Evolutionary conservation across 1,140 invertebrate species (phyloP).

Genomic region (Pomacea maculata): DNA sequence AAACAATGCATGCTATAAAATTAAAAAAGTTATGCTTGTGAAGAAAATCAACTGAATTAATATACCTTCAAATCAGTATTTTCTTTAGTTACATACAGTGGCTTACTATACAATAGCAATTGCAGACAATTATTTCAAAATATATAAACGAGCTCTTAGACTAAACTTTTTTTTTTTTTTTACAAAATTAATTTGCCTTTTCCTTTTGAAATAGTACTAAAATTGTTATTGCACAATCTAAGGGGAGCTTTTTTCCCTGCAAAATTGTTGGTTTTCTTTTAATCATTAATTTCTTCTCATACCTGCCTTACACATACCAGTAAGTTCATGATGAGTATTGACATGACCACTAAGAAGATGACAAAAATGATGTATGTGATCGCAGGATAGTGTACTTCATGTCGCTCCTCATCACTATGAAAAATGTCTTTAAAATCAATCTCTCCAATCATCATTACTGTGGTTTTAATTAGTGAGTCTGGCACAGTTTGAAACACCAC

Average conservation of each 20-base stretch:
- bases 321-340: conserved; percentile 67
- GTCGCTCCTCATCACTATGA: conserved; percentile 29
- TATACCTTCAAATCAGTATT: not conserved
- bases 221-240: no score
- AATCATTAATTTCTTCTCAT: no score
- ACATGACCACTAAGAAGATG: conserved; percentile 65
- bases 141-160: no score
- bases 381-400: conserved; percentile 44
- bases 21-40: not conserved
- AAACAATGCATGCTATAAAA: not conserved
- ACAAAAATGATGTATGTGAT: conserved; percentile 62
- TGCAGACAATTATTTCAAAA: no score
- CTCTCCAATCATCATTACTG: conserved; percentile 68
- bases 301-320: conserved; percentile 49
- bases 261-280: no score
- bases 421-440: conserved; percentile 65
- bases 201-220: no score
- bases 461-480: conserved; percentile 62
- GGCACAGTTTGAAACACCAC: conserved; percentile 53
- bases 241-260: no score
- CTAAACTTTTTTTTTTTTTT: no score
- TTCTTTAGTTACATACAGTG: no score
- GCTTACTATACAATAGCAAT: no score
- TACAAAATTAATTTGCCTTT: no score
- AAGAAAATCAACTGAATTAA: conserved; percentile 12